Base-by-base conservation (phyloP, 2,113 vertebrate genomes). In the Entelurus aequoreus region DNA sequence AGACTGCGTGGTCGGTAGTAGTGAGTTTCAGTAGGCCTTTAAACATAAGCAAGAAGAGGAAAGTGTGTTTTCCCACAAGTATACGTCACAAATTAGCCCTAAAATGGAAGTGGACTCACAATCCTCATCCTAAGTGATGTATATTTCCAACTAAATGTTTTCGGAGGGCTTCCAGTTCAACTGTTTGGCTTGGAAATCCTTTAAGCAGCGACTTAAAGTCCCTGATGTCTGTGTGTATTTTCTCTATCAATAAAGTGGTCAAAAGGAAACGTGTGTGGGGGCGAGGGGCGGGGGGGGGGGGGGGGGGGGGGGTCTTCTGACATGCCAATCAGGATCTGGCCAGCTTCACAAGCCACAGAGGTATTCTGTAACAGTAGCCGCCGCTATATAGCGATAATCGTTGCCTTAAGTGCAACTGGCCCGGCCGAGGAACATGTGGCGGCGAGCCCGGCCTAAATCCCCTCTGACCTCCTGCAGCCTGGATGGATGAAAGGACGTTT, bases 361-460 rank as follows among this genome's bases (percentile, higher is more conserved):
- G 76, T 70, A 48, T 68, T 59, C 66, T 70, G 81, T 74, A 86
- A 86, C 83, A 81, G 83, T 83, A 84, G 77, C 74, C 62, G 16
- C 40, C 13, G 59, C 72, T 68, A 68, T 77, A 72, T 62, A 75
- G 67, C 62, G 72, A 79, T 88, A 88, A 88, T 88, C 86, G 80
- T 15, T 58, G 82, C 86, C 86, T 83, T 67, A 63, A 86, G 86
- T 80, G 46, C 86, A 71, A 74, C 70, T 73, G 76, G 78, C 84
- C 74, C 71, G 77, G 79, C 74, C 70, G 62, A 77, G 76, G 77
- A 77, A 84, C 81, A 84, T 81, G 82, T 72, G 85, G 75, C 78
- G 63, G 84, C 70, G 74, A 84, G 80, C 84, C 79, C 81, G 75
- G 80, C 81, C 84, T 66, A 88, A 88, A 81, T 86, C 85, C 79